A percentile compares a stretch with the other conserved stretches of the same genome.
These are phyloP conservation scores for Antheraea assamensis DNA, from an alignment of 2,888 invertebrate genomes.

Conservation along the genomic window DNA sequence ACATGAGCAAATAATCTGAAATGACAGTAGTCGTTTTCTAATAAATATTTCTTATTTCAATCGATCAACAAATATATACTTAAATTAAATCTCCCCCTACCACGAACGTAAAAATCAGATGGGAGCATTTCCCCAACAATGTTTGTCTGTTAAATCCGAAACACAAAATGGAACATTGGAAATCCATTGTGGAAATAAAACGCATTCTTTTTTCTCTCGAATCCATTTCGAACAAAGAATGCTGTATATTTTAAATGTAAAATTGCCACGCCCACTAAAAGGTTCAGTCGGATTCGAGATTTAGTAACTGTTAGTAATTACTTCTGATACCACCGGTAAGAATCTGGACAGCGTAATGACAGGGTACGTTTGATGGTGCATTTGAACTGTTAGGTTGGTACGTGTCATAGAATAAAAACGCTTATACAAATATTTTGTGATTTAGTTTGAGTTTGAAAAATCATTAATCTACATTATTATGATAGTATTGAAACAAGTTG, in stretches of 20 bases:
- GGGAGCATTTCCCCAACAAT: background rate
- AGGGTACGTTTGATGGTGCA: conserved; percentile 62
- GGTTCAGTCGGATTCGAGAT: conserved; percentile 40
- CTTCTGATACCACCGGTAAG: conserved; percentile 53
- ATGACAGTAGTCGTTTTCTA: too few species aligned
- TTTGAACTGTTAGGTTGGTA: conserved; percentile 15
- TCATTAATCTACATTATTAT: background rate
- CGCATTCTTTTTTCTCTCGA: conserved; percentile 52
- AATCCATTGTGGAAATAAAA: conserved; percentile 51
- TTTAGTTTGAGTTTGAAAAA: background rate
- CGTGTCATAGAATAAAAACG: conserved; percentile 19
- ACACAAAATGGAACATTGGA: conserved; percentile 28
- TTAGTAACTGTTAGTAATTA: conserved; percentile 48
- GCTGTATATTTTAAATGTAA: conserved; percentile 68
- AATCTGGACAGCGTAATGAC: conserved; percentile 59
- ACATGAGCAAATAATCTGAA: too few species aligned
- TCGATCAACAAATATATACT: background rate
- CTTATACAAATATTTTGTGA: background rate
- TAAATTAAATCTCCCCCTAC: background rate
- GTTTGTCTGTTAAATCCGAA: conserved; percentile 2
- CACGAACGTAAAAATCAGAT: background rate
- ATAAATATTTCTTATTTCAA: too few species aligned
- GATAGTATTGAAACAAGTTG: background rate
- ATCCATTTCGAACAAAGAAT: conserved; percentile 37
- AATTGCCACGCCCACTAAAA: conserved; percentile 56